These are phyloP conservation scores for Sakesphorus luctuosus DNA, from an alignment of 2,113 vertebrate genomes.

Conservation along the genomic window DNA sequence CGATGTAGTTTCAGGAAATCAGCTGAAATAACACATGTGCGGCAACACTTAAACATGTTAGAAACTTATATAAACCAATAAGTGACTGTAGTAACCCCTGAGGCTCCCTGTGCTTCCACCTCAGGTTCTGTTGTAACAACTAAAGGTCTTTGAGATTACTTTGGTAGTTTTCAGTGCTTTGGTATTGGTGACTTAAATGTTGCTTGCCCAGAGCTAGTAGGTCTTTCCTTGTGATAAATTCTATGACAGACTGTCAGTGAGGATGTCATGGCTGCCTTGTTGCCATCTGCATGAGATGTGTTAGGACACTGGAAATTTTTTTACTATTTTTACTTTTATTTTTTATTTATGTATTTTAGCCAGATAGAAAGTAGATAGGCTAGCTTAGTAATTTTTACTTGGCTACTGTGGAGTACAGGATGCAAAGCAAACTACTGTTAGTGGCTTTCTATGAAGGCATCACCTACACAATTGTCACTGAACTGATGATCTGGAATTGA, in stretches of 20 bases:
- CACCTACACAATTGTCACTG: neutral
- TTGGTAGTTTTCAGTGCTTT: neutral
- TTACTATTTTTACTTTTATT: neutral
- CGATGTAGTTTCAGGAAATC: neutral
- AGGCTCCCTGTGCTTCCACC: neutral
- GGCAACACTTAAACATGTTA: neutral
- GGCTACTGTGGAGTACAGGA: neutral
- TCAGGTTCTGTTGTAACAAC: neutral
- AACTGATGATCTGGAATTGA: neutral
- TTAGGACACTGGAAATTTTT: too few species aligned
- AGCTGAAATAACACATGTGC: neutral
- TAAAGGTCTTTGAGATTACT: neutral
- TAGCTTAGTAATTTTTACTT: neutral
- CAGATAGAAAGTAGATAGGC: neutral
- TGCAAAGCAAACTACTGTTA: neutral
- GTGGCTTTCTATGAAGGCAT: neutral
- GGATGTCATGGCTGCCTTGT: neutral
- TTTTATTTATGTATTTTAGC: neutral
- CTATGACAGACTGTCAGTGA: neutral
- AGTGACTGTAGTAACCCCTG: neutral
- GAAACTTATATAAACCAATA: neutral
- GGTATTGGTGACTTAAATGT: neutral
- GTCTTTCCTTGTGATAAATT: neutral
- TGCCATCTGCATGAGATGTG: neutral
- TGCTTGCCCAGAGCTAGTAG: neutral